Evolutionary conservation across 2,797 vertebrate genomes (phyloP), one percentile per base, ranked within the genome.

Genomic region (Salmo trutta): DNA sequence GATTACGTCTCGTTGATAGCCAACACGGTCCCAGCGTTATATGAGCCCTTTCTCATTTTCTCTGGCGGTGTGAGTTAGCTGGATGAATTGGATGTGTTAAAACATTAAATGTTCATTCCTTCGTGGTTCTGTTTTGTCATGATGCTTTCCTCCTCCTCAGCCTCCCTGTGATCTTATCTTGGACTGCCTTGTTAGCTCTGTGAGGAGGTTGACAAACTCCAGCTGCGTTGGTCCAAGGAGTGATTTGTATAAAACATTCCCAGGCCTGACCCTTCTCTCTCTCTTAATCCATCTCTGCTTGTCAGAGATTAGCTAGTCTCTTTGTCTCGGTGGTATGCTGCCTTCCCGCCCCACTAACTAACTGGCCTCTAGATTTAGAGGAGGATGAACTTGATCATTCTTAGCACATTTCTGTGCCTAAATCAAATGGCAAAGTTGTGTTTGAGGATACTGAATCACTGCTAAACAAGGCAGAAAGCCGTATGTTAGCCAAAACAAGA

Each of bases 251-350:
- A 75, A 47, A 52, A 24, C 71, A 77, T 82, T 82, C 62, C 74
- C 64, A 52, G 54, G 31, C 54, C 79, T 62, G 74, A 80, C 75
- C 79, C 62, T 69, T 64, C 21, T 24, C 21, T 3, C 41, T 47
- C 41, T 47, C 41, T 82, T 74, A 80, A 81, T 77, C 72, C 75
- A 75, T 80, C 76, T 79, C 71, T 81, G 68, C 62, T 81, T 71
- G 53, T 71, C 53, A 75, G 59, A 67, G 69, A 75, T 80, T 76
- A 82, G 68, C 54, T 27, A 72, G 77, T 33, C 19, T 41, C 19
- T 67, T 71, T 73, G 56, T 78, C 70, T 77, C 19, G 24, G 29
- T 66, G 66, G 71, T 76, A 62, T 75, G 29, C 29, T 52, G 79
- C 17, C 73, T 47, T 52, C 65, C 65, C 36, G 21, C 71, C 24